A percentile compares a stretch with the other conserved stretches of the same genome.
Conservation (phyloP, 2,888 invertebrate genomes). For the Brenthis ino region DNA sequence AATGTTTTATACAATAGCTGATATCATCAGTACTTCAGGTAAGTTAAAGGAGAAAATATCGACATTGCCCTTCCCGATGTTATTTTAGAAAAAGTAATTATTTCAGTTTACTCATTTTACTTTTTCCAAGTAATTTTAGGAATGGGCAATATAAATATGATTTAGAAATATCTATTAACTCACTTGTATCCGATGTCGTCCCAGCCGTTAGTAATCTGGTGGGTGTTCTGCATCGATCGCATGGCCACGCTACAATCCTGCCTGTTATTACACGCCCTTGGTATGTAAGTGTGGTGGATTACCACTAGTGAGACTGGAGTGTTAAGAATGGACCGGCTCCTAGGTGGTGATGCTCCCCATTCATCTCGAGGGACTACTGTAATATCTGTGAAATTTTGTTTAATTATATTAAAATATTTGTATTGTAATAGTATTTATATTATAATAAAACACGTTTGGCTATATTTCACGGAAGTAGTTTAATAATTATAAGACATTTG, state of each 20-base stretch:
- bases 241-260: slow-evolving; percentile 81
- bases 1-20: too few relatives aligned
- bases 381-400: slow-evolving; percentile 27
- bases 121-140: background rate
- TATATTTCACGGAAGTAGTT: too few relatives aligned
- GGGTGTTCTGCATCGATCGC: slow-evolving; percentile 84
- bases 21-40: too few relatives aligned
- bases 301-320: slow-evolving; percentile 85
- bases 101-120: too few relatives aligned
- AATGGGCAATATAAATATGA: background rate
- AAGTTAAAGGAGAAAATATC: too few relatives aligned
- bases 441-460: too few relatives aligned
- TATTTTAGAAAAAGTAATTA: too few relatives aligned
- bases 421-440: too few relatives aligned
- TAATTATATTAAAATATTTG: too few relatives aligned
- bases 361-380: slow-evolving; percentile 59
- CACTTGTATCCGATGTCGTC: slow-evolving; percentile 85
- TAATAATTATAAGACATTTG: too few relatives aligned
- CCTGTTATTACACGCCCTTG: slow-evolving; percentile 79
- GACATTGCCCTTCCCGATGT: too few relatives aligned
- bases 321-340: slow-evolving; percentile 62
- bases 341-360: slow-evolving; percentile 83
- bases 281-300: slow-evolving; percentile 86
- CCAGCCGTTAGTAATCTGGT: slow-evolving; percentile 83
- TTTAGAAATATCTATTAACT: slow-evolving; percentile 33